A percentile compares a stretch with the other conserved stretches of the same genome.
These are phyloP conservation scores for Crenichthys baileyi DNA, from an alignment of 2,797 vertebrate genomes.

Conservation along the genomic window DNA sequence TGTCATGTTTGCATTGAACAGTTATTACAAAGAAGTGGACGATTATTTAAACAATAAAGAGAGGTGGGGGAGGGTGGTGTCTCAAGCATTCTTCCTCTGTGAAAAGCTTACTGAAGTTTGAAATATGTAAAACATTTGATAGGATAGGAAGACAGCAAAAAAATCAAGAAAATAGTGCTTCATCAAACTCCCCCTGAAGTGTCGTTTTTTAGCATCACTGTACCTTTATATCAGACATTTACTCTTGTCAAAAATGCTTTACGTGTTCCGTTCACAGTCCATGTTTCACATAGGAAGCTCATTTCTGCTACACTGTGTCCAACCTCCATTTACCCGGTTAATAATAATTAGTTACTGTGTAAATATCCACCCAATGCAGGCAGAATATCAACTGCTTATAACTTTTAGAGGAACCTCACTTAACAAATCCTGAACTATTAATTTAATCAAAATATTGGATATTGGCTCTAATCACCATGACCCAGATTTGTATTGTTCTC, in stretches of 20 bases:
- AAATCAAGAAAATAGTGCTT: neutral
- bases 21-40: neutral
- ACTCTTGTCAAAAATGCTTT: neutral
- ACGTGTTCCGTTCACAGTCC: too few relatives aligned
- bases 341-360: neutral
- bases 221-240: neutral
- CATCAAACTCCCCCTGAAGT: neutral
- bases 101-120: neutral
- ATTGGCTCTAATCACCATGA: neutral
- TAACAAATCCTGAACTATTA: neutral
- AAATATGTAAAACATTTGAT: neutral
- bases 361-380: neutral
- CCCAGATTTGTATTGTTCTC: neutral
- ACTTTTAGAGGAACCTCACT: neutral
- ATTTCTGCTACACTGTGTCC: neutral
- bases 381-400: neutral
- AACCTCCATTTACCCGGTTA: neutral
- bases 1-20: neutral
- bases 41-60: neutral
- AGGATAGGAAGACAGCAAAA: neutral
- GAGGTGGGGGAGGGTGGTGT: too few relatives aligned
- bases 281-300: neutral
- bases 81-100: neutral
- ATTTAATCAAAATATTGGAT: neutral
- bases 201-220: neutral